Base-by-base conservation (phyloP, 2,888 invertebrate species). In the Odontocerum albicorne region DNA sequence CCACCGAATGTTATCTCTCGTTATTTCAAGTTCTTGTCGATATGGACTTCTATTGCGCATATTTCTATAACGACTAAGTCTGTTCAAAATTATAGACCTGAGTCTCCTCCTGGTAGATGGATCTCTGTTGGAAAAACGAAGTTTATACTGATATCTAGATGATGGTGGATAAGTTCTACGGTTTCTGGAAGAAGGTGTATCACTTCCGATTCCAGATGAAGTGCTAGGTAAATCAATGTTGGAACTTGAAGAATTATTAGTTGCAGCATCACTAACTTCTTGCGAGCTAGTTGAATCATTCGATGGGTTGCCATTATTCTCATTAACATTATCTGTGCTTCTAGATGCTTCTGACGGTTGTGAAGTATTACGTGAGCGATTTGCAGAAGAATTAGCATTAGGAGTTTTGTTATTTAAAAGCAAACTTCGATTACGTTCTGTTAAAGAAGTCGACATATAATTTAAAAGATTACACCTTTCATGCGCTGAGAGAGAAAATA, bases 1-100 rank as follows among this genome's bases (percentile, higher is more conserved):
- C 72, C 75, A 73, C n/a, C 77, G 72, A 57, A 78, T 74, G 63
- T 74, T 74, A 62, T 75, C 74, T 49, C 75, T 68, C 3, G 75
- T 77, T 15, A 73, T 72, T 60, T 72, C 73, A 21, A 75, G 70
- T 66, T 75, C 75, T 46, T 72, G 67, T 45, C 72, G 67, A 64
- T 49, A 53, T 52, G 49, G 40, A 57, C 45, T 65, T 64, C 54
- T 62, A 7, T 35, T 40, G 10, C 52, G 52, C 4, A 19, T 20
- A 12, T 31, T 22, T 13, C 50, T 50, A 8, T 36, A 20, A 13
- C 39, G 44, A 4, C 38, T 49, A 20, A 55, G 16, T n/a, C 55
- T 38, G 40, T 45, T 50, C 17, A 55, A 32, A 4, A 55, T 32
- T 4, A 44, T 21, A 4, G 55, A 50, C 13, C 46, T 35, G 2